Conservation (phyloP, 2,113 vertebrate species). For the Macaca nemestrina region DNA sequence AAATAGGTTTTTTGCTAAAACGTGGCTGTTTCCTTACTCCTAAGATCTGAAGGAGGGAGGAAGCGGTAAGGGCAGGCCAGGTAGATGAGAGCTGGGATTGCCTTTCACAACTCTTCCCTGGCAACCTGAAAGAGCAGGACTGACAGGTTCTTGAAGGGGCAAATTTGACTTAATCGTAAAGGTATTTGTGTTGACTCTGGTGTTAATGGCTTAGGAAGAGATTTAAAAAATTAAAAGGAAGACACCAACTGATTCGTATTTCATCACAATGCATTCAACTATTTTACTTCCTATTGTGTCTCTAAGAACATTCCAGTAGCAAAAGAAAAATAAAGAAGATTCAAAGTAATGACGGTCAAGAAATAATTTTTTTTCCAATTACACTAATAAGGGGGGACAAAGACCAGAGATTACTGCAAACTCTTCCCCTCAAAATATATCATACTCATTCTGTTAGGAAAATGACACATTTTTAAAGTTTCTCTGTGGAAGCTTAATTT, state of each 20-base stretch:
- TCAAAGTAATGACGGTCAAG: conserved; percentile 36
- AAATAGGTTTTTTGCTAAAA: neutral
- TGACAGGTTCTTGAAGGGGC: conserved; percentile 68
- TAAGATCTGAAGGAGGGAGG: conserved; percentile 38
- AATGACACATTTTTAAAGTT: conserved; percentile 9
- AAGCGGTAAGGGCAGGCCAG: neutral
- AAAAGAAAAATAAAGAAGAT: conserved; percentile 29
- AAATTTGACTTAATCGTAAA: conserved; percentile 51
- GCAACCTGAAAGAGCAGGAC: conserved; percentile 65
- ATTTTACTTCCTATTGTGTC: conserved; percentile 36
- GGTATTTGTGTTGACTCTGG: conserved; percentile 54
- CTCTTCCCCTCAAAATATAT: neutral
- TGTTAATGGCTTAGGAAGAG: conserved; percentile 39
- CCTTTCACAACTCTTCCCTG: conserved; percentile 50
- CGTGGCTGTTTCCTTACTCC: neutral
- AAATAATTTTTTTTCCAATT: conserved; percentile 28
- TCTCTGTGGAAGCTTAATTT: conserved; percentile 14
- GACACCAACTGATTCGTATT: neutral
- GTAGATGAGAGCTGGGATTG: neutral
- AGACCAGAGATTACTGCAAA: conserved; percentile 19
- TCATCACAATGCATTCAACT: neutral
- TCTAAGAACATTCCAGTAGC: neutral
- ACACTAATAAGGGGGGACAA: neutral
- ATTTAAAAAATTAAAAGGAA: conserved; percentile 53
- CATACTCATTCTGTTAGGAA: neutral